phyloP scores from a whole-genome alignment of 2,113 vertebrate genomes.

The Platycercus adscitus region DNA sequence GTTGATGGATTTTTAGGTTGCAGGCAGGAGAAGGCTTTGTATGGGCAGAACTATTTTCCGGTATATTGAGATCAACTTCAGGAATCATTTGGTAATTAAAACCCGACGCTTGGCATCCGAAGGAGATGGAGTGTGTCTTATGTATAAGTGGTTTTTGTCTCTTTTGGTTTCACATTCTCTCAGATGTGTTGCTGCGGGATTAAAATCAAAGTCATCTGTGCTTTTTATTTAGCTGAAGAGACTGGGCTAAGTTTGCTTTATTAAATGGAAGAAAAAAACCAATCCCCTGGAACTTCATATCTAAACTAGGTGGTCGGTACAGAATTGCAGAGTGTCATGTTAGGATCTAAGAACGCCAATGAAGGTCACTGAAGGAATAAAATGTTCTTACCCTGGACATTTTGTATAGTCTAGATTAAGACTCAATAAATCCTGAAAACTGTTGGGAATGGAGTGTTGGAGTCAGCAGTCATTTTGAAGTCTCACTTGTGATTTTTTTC shows the following conservation, averaged over 20 bases:
- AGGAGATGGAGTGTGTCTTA: background rate
- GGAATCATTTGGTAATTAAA: background rate
- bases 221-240: background rate
- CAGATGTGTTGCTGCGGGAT: background rate
- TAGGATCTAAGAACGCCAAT: background rate
- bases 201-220: background rate
- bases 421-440: background rate
- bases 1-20: background rate
- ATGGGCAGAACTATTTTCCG: rapidly evolving
- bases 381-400: background rate
- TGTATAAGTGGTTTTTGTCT: background rate
- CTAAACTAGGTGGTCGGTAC: background rate
- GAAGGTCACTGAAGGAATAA: background rate
- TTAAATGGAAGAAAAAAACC: background rate
- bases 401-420: background rate
- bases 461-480: background rate
- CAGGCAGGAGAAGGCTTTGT: background rate
- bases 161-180: background rate
- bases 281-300: background rate
- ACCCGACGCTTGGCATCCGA: background rate
- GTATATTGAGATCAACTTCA: background rate
- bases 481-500: background rate
- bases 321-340: background rate
- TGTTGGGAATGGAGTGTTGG: background rate
- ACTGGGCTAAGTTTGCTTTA: background rate